These are phyloP conservation scores for Misgurnus mizolepis DNA, from an alignment of 2,113 vertebrate genomes.

Conservation along the genomic window DNA sequence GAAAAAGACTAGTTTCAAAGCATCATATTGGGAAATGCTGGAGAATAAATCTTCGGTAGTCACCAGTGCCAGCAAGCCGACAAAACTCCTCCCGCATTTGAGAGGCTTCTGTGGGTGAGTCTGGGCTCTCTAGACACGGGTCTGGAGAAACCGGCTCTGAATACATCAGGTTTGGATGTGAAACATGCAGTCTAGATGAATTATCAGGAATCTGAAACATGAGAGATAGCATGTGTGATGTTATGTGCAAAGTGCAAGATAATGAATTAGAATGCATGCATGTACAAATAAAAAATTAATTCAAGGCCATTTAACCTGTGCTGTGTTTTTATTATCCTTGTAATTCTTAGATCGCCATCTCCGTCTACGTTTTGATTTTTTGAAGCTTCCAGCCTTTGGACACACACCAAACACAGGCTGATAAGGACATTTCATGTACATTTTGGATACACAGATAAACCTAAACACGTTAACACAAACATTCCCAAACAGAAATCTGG, in stretches of 20 bases:
- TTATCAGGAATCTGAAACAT: constrained; percentile 69
- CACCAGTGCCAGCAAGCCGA: constrained; percentile 87
- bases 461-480: too few species aligned
- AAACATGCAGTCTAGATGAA: constrained; percentile 88
- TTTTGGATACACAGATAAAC: not conserved
- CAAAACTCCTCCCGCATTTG: constrained; percentile 96
- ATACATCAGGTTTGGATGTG: constrained; percentile 93
- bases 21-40: not conserved
- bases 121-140: constrained; percentile 80
- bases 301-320: constrained; percentile 79
- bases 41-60: constrained; percentile 39
- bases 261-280: not conserved
- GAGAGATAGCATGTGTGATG: not conserved
- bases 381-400: constrained; percentile 88
- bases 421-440: not conserved
- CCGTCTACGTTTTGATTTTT: constrained; percentile 91
- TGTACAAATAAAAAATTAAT: not conserved
- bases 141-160: constrained; percentile 84
- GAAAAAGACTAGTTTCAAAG: too few species aligned
- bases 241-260: not conserved
- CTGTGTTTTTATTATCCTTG: constrained; percentile 85
- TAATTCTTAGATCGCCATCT: constrained; percentile 87
- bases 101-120: constrained; percentile 85
- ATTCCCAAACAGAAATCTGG: too few species aligned
- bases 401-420: not conserved